Base-by-base conservation (phyloP, 2,113 vertebrate genomes). In the Periophthalmodon schlosseri region DNA sequence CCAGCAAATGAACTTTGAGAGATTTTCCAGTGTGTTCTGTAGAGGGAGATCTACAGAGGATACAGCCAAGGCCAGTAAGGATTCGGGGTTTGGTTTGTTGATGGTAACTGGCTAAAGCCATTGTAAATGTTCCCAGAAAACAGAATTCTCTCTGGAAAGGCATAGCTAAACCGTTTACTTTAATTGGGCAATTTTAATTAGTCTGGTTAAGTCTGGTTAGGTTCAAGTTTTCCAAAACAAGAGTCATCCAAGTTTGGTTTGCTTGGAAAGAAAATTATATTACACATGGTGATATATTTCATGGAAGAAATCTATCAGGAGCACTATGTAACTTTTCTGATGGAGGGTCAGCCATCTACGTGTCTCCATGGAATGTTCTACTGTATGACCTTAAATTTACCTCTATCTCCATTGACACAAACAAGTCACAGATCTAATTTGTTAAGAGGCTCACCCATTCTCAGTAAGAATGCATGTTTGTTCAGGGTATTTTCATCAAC, bases 121-220 rank as follows among this genome's bases (percentile, higher is more conserved):
- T 50, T 44, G 64, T 76, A 68, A 80, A 76, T 77, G 56, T 60
- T 83, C 34, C 54, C 12, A 7, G 74, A 84, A 78, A 75, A 82
- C 78, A 72, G 21, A 44, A 60, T 70, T 49, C 4, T 63, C 36
- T 44, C 13, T 57, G 60, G 64, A 33, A 70, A 69, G 33, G 16
- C 44, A 12, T 50, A 70, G 64, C 39, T 57, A 63, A 63, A 34
- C 2, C 24, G 3, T 63, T 16, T 34, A 34, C 60, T 34, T 63
- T 63, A 63, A 18, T 63, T 33, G 15, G 24, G 34, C 13, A 8
- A 34, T 18, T 18, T 10, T n/a, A 50, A 18, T 50, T 50, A 50
- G n/a, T n/a, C n/a, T n/a, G n/a, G n/a, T n/a, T n/a, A 50, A 50
- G 49, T 16, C 15, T 16, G 4, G 20, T 34, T 34, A 18, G 4